These are phyloP conservation scores for Pemphigus obesinymphae DNA, from an alignment of 1,140 invertebrate species.

Conservation along the genomic window DNA sequence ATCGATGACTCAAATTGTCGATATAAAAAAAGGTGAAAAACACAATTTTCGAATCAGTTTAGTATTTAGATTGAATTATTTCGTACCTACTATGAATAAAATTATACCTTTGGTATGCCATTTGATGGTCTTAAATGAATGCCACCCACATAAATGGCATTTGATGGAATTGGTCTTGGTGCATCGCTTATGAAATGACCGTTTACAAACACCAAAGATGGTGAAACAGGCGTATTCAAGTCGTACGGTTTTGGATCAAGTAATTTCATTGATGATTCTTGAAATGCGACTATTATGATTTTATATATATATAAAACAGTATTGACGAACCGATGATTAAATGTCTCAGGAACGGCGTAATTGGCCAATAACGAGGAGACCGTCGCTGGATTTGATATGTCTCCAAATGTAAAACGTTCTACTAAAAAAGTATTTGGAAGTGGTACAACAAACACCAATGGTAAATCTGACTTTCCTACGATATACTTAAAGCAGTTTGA, in stretches of 20 bases:
- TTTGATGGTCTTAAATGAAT: constrained; percentile 47
- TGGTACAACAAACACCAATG: neutral
- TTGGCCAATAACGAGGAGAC: too few relatives aligned
- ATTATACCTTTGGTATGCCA: constrained; percentile 45
- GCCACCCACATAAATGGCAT: constrained; percentile 48
- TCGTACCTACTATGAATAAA: too few relatives aligned
- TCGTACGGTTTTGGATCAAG: neutral
- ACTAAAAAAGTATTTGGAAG: neutral
- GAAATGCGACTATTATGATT: too few relatives aligned
- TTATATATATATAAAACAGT: too few relatives aligned
- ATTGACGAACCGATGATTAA: too few relatives aligned
- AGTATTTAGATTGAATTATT: too few relatives aligned
- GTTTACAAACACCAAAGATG: constrained; percentile 50
- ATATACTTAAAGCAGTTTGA: neutral
- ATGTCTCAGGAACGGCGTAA: too few relatives aligned
- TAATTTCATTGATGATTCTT: neutral
- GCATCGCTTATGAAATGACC: constrained; percentile 45
- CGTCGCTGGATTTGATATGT: too few relatives aligned
- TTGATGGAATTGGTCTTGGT: constrained; percentile 46
- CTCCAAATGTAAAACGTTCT: too few relatives aligned
- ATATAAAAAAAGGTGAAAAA: too few relatives aligned
- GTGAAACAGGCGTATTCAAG: neutral
- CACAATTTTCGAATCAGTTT: too few relatives aligned
- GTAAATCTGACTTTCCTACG: neutral
- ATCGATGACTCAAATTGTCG: too few relatives aligned